These are phyloP conservation scores for Lophura nycthemera DNA, from an alignment of 2,113 vertebrate genomes.

Conservation along the genomic window DNA sequence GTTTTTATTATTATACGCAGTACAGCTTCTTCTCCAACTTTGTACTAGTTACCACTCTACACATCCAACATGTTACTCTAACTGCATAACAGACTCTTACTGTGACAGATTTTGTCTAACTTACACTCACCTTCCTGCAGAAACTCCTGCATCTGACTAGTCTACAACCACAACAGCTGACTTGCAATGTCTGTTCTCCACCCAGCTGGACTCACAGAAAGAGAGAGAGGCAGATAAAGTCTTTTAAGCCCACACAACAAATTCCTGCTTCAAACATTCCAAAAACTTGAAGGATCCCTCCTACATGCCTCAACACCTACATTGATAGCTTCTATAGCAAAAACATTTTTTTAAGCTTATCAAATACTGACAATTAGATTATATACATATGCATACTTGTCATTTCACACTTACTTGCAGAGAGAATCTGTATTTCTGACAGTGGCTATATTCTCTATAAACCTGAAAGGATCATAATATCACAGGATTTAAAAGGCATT, in stretches of 20 bases:
- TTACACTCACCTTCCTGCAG: neutral
- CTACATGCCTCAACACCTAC: neutral
- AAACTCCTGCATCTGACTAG: neutral
- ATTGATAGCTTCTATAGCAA: slow-evolving; percentile 4
- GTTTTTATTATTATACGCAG: neutral
- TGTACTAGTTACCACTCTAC: neutral
- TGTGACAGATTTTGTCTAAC: neutral
- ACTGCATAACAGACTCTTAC: neutral
- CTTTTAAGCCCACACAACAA: neutral
- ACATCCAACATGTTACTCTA: neutral
- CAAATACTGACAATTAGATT: slow-evolving; percentile 37
- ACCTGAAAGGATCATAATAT: neutral
- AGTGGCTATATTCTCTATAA: neutral
- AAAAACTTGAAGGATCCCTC: neutral
- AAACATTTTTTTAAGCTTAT: slow-evolving; percentile 18
- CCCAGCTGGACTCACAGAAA: neutral
- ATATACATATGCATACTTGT: neutral
- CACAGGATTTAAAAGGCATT: neutral
- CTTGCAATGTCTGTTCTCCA: neutral
- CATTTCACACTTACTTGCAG: slow-evolving; percentile 23
- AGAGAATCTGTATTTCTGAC: neutral
- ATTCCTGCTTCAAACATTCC: neutral
- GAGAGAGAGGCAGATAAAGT: neutral
- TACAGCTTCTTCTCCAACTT: neutral
- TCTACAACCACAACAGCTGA: neutral